Percentiles rank a stretch among this genome's conserved stretches.
phyloP scores from a whole-genome alignment of 2,888 invertebrate species.

The Caenorhabditis japonica region DNA sequence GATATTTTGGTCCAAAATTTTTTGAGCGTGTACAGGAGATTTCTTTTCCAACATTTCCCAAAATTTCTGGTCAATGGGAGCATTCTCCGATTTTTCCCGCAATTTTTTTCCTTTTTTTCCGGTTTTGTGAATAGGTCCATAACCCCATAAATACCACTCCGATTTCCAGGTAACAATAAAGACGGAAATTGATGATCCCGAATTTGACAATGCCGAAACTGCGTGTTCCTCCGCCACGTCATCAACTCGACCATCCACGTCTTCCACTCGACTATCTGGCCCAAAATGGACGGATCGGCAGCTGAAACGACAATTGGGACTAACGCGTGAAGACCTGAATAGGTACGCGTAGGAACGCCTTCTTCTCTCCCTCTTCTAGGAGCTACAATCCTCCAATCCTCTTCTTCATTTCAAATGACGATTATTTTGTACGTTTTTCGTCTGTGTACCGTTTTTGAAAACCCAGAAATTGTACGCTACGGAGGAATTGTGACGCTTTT shows the following conservation, averaged over 20 bases:
- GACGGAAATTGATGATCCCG: slow-evolving; percentile 7
- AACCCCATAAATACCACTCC: background rate
- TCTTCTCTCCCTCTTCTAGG: background rate
- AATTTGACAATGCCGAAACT: slow-evolving; percentile 12
- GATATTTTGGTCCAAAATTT: no score
- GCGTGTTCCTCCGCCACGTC: background rate
- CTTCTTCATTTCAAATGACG: no score
- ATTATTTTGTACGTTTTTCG: slow-evolving; percentile 42
- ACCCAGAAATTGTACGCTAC: background rate
- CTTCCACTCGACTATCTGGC: background rate
- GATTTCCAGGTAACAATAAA: slow-evolving; percentile 8
- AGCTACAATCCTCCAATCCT: no score
- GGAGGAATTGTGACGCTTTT: background rate
- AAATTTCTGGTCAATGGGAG: no score
- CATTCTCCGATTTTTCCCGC: no score
- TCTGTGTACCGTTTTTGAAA: no score
- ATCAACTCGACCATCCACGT: background rate
- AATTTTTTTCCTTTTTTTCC: no score
- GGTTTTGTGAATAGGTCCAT: no score
- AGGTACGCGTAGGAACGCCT: slow-evolving; percentile 40
- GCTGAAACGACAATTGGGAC: slow-evolving; percentile 38
- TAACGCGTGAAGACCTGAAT: slow-evolving; percentile 57
- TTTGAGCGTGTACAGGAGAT: no score
- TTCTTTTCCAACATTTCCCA: no score
- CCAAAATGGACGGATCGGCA: slow-evolving; percentile 46